Percentiles rank a stretch among this genome's conserved stretches.
Conservation (phyloP, 2,888 invertebrate species). For the Drosophila setosimentum region DNA sequence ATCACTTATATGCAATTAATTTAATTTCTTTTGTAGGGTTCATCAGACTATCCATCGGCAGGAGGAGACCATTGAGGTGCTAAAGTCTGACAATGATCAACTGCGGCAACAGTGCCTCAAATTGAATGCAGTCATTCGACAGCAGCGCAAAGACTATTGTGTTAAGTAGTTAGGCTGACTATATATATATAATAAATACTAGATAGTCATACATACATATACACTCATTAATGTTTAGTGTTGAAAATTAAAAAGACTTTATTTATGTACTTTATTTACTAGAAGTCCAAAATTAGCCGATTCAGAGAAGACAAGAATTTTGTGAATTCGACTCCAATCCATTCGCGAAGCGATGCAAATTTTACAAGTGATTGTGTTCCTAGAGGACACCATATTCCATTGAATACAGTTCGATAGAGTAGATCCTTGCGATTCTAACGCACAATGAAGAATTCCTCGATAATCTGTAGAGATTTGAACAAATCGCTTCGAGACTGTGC, state of each 20-base stretch:
- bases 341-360: too few relatives aligned
- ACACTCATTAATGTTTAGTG: not conserved
- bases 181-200: not conserved
- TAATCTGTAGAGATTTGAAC: too few relatives aligned
- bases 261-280: not conserved
- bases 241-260: not conserved
- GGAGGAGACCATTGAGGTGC: slow-evolving; percentile 90
- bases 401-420: too few relatives aligned
- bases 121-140: slow-evolving; percentile 91
- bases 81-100: slow-evolving; percentile 90
- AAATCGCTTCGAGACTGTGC: too few relatives aligned
- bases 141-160: slow-evolving; percentile 90
- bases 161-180: slow-evolving; percentile 75
- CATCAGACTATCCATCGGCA: slow-evolving; percentile 93
- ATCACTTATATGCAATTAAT: too few relatives aligned
- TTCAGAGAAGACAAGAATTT: not conserved
- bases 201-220: not conserved
- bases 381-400: too few relatives aligned
- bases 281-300: not conserved
- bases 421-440: too few relatives aligned
- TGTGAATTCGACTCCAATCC: not conserved
- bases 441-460: too few relatives aligned
- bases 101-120: slow-evolving; percentile 90
- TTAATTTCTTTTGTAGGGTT: slow-evolving; percentile 86
- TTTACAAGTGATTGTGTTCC: too few relatives aligned